Percentiles rank a stretch among this genome's conserved stretches.
Evolutionary conservation across 1,140 invertebrate genomes (phyloP).

Genomic region (Brachionus sp.): DNA sequence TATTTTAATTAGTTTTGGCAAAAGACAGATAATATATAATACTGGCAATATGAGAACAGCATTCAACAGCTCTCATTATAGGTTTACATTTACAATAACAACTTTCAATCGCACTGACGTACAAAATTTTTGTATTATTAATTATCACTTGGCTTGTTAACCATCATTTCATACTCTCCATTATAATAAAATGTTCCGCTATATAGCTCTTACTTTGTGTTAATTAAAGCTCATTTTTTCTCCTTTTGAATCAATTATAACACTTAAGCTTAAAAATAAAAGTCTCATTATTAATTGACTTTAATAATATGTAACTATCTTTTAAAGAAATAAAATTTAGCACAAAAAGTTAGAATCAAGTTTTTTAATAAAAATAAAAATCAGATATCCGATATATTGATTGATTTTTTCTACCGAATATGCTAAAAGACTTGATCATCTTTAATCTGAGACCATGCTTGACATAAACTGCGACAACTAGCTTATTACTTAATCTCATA

Average conservation of each 20-base stretch:
- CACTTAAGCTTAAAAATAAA: too few species aligned
- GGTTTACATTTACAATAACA: conserved; percentile 15
- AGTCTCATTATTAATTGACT: too few species aligned
- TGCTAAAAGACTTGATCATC: too few species aligned
- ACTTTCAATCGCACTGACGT: neutral
- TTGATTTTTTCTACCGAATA: too few species aligned
- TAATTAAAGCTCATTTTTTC: too few species aligned
- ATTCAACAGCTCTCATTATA: neutral
- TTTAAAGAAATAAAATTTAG: too few species aligned
- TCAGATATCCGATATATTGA: neutral
- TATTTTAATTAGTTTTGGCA: neutral
- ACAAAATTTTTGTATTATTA: neutral
- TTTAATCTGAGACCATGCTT: too few species aligned
- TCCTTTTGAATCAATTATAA: too few species aligned
- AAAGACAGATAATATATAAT: neutral
- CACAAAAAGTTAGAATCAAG: too few species aligned
- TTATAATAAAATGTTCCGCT: neutral
- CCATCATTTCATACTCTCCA: neutral
- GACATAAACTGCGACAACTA: too few species aligned
- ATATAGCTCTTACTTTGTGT: neutral
- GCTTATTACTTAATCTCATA: too few species aligned
- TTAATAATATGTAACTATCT: too few species aligned
- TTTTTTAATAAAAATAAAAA: neutral
- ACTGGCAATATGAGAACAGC: neutral
- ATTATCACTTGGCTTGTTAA: neutral